Conservation (phyloP, 1,140 invertebrate genomes). For the Bombus affinis region DNA sequence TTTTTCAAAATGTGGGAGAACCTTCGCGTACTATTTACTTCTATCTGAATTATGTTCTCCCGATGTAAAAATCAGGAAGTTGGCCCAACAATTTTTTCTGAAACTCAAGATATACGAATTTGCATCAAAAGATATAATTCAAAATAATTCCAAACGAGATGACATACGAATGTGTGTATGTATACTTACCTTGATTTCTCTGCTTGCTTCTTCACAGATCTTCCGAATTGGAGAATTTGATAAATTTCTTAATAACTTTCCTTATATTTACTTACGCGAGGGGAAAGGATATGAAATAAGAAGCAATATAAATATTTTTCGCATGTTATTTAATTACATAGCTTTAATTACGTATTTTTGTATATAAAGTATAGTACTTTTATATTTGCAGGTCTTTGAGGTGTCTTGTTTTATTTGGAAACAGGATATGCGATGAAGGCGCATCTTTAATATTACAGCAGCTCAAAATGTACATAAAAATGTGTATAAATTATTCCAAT, state of each 20-base stretch:
- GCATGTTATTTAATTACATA: not conserved
- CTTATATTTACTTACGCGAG: not conserved
- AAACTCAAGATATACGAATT: no score
- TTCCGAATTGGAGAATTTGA: not conserved
- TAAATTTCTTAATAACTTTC: not conserved
- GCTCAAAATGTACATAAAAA: slow-evolving; percentile 49
- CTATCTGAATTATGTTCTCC: not conserved
- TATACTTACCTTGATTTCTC: no score
- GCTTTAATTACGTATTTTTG: not conserved
- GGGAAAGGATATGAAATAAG: no score
- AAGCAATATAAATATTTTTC: no score
- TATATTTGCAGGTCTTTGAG: slow-evolving; percentile 53
- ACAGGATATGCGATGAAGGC: slow-evolving; percentile 69
- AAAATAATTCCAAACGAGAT: not conserved
- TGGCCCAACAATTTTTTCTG: no score
- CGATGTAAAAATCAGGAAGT: not conserved
- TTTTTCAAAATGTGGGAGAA: not conserved
- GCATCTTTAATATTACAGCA: slow-evolving; percentile 59
- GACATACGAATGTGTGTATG: not conserved
- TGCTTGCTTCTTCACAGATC: no score
- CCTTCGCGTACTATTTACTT: no score
- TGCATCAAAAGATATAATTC: no score
- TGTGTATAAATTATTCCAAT: not conserved
- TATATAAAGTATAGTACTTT: not conserved
- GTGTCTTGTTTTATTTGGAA: slow-evolving; percentile 62